Evolutionary conservation across 1,140 invertebrate genomes (phyloP), one percentile per base, ranked within the genome.

Genomic region (Mercenaria mercenaria): DNA sequence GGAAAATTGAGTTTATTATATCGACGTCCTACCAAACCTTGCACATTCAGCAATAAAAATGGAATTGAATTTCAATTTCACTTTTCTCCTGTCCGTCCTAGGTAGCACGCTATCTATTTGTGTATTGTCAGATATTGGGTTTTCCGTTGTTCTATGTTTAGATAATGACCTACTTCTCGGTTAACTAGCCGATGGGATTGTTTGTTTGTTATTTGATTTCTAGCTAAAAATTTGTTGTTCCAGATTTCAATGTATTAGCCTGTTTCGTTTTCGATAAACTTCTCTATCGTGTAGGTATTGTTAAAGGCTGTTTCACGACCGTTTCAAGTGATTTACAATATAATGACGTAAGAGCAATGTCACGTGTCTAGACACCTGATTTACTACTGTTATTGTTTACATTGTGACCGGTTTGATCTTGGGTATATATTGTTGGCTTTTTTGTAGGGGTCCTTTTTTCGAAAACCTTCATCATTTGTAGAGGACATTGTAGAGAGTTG

Each of bases 71-170:
- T 6, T 74, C 34, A 37, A n/a, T 41, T 8, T 74, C 32, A 37
- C 34, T 34, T 77, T 50, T 77, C 74, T 77, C 74, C 39, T 67
- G 39, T 74, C 15, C 8, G 8, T 74, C 69, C 10, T 74, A 74
- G 8, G 23, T 11, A 11, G 8, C 10, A 67, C 64, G n/a, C 11
- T 8, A 10, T 34, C 64, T 13, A 8, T 13, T 26, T 11, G 8
- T n/a, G n/a, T n/a, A n/a, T n/a, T n/a, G n/a, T n/a, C n/a, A n/a
- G n/a, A n/a, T n/a, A n/a, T n/a, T n/a, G 32, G 8, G n/a, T 11
- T 34, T 26, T 67, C 64, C 8, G 8, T n/a, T 11, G 64, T 11
- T 67, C 26, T 67, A 67, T 67, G 8, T 15, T 67, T 67, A 67
- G 64, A 67, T 34, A 11, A 13, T 67, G 23, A 11, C 32, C 32